A percentile compares a stretch with the other conserved stretches of the same genome.
Conservation (phyloP, 2,113 vertebrate species). For the Ancistrus triradiatus region DNA sequence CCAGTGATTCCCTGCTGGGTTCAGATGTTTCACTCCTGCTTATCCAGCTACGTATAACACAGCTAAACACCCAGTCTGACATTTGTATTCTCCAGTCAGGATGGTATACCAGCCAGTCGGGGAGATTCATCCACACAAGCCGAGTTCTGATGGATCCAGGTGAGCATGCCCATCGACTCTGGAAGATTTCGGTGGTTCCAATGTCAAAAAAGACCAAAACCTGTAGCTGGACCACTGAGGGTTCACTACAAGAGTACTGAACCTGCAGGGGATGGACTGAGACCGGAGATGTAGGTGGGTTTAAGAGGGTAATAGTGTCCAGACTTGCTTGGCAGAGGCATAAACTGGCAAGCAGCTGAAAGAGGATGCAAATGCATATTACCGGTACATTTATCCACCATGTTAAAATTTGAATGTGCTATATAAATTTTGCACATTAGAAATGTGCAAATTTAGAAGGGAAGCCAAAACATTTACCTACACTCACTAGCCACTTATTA, state of each 20-base stretch:
- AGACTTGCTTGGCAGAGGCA: background rate
- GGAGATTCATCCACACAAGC: slow-evolving; percentile 56
- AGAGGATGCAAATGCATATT: background rate
- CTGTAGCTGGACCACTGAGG: slow-evolving; percentile 58
- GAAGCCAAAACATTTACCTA: too few species aligned
- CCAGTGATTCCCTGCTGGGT: slow-evolving; percentile 15
- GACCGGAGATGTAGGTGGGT: slow-evolving; percentile 58
- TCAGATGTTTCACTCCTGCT: slow-evolving; percentile 28
- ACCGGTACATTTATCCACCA: too few species aligned
- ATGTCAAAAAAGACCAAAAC: slow-evolving; percentile 59
- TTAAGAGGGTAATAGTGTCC: slow-evolving; percentile 58
- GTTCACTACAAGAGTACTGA: slow-evolving; percentile 59
- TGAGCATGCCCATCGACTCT: slow-evolving; percentile 62
- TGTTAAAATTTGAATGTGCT: too few species aligned
- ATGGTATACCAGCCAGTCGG: slow-evolving; percentile 72
- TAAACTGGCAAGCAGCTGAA: slow-evolving; percentile 18
- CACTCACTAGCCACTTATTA: too few species aligned
- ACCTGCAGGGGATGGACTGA: slow-evolving; percentile 51
- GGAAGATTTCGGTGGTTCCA: slow-evolving; percentile 43
- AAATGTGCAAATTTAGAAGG: too few species aligned
- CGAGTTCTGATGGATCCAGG: slow-evolving; percentile 45
- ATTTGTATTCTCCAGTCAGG: slow-evolving; percentile 60
- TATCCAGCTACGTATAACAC: slow-evolving; percentile 53
- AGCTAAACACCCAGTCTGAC: slow-evolving; percentile 55
- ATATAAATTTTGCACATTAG: too few species aligned